These are phyloP conservation scores for Chunga burmeisteri DNA, from an alignment of 2,113 vertebrate species.

Conservation along the genomic window DNA sequence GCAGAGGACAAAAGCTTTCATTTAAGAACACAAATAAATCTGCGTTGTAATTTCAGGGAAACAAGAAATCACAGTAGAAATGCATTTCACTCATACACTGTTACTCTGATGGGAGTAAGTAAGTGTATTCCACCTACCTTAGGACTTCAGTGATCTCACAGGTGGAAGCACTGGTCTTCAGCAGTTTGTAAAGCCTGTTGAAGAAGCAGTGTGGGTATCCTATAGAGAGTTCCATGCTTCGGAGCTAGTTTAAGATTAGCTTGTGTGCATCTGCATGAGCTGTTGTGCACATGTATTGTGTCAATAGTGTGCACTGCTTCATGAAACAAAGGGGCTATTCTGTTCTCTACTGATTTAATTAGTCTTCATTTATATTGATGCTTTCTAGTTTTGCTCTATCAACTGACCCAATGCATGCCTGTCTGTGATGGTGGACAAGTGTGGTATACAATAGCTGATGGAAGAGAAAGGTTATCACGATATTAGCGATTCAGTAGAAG, in stretches of 20 bases:
- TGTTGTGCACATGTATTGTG: accelerated
- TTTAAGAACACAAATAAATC: not conserved
- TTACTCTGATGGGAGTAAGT: accelerated
- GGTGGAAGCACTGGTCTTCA: not conserved
- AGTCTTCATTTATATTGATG: not conserved
- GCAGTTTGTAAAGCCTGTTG: not conserved
- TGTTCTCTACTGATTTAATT: not conserved
- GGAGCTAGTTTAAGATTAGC: not conserved
- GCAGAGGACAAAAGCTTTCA: not conserved
- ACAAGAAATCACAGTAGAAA: not conserved
- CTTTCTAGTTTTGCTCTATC: not conserved
- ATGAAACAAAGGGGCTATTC: not conserved
- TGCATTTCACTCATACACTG: not conserved
- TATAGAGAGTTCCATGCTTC: not conserved
- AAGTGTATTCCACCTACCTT: accelerated
- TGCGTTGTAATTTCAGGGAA: not conserved
- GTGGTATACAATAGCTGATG: not conserved
- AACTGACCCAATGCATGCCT: not conserved
- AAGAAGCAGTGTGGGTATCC: not conserved
- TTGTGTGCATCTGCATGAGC: not conserved
- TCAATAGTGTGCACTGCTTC: not conserved
- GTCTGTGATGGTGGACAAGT: not conserved
- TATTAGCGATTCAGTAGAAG: not conserved
- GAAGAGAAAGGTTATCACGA: not conserved
- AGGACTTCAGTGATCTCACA: not conserved